phyloP scores from a whole-genome alignment of 2,797 vertebrate species.

The Macropodus opercularis region DNA sequence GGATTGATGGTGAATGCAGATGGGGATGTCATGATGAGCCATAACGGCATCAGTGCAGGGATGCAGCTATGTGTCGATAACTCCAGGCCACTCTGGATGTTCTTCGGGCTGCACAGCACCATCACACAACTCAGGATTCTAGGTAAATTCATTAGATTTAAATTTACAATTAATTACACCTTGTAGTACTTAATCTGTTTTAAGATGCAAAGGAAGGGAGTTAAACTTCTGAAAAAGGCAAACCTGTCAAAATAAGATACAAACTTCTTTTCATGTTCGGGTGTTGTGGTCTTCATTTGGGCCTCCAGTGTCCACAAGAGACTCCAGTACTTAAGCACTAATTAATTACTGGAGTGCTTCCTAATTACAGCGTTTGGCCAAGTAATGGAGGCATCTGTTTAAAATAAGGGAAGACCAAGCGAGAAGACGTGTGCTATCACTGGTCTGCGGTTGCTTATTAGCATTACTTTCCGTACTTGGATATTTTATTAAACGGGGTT shows the following conservation, averaged over 20 bases:
- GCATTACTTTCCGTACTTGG: conserved; percentile 13
- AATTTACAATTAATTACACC: too few species aligned
- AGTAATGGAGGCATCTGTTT: neutral
- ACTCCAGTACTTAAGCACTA: neutral
- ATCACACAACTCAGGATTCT: conserved; percentile 92
- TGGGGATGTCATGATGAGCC: conserved; percentile 90
- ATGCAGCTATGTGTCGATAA: conserved; percentile 92
- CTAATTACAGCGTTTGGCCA: neutral
- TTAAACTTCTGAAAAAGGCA: too few species aligned
- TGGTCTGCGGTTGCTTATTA: neutral
- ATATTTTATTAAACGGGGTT: conserved; percentile 17
- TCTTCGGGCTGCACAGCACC: conserved; percentile 88
- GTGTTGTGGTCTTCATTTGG: neutral
- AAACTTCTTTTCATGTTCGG: neutral
- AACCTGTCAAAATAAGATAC: too few species aligned
- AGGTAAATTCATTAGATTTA: conserved; percentile 75
- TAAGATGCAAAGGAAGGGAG: neutral
- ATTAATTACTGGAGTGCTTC: too few species aligned
- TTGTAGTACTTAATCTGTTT: neutral
- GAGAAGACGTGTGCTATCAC: neutral
- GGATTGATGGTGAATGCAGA: conserved; percentile 88
- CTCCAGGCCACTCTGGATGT: conserved; percentile 95
- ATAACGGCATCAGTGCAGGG: conserved; percentile 86
- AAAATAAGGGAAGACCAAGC: neutral
- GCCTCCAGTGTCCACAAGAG: too few species aligned